These are phyloP conservation scores for Triplophysa bombifrons DNA, from an alignment of 2,797 vertebrate genomes.

Conservation along the genomic window DNA sequence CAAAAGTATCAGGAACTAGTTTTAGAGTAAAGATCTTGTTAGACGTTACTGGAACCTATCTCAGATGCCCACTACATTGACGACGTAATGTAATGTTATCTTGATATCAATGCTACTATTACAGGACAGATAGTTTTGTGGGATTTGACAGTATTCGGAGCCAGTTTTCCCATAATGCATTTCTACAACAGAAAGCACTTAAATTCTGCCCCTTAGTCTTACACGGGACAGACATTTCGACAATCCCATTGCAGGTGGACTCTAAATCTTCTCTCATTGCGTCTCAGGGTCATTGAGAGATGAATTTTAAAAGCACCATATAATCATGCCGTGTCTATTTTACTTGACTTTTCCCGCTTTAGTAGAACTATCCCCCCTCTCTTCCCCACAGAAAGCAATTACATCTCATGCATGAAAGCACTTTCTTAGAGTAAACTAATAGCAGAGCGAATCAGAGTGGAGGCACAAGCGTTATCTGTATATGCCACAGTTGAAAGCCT, in stretches of 20 bases:
- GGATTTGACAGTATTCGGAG: constrained; percentile 50
- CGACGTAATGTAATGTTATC: constrained; percentile 42
- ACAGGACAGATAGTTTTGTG: constrained; percentile 51
- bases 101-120: constrained; percentile 50
- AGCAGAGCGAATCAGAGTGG: constrained; percentile 56
- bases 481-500: constrained; percentile 34
- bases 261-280: constrained; percentile 61
- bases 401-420: constrained; percentile 66
- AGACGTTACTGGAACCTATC: constrained; percentile 69
- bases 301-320: constrained; percentile 37
- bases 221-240: constrained; percentile 77
- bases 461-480: constrained; percentile 20
- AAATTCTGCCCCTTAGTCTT: constrained; percentile 73
- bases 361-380: constrained; percentile 21
- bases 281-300: constrained; percentile 66
- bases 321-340: constrained; percentile 34
- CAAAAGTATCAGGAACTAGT: constrained; percentile 60
- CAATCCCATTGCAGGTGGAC: constrained; percentile 86
- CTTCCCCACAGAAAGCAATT: constrained; percentile 55
- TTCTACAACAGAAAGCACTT: constrained; percentile 85
- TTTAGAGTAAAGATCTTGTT: constrained; percentile 72
- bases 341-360: constrained; percentile 33
- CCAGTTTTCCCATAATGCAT: constrained; percentile 58
- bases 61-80: constrained; percentile 58
- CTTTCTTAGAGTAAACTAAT: constrained; percentile 65